Evolutionary conservation across 2,888 invertebrate genomes (phyloP).

Genomic region (Heteropelma amictum): DNA sequence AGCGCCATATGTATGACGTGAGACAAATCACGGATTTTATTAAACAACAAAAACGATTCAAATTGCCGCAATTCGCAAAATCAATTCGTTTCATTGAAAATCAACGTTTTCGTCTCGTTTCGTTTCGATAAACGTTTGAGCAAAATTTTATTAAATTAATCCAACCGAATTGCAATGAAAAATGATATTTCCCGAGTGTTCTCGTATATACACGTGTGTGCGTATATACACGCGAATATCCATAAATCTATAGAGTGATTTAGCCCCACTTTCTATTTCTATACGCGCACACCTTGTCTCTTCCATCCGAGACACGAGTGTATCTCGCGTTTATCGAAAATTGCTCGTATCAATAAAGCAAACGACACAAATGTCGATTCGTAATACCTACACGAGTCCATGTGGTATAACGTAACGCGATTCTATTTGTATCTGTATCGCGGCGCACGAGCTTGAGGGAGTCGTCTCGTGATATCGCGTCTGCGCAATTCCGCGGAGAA

Average conservation of each 20-base stretch:
- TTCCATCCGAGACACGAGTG: slow-evolving; percentile 25
- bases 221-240: too few species aligned
- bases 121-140: too few species aligned
- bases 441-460: slow-evolving; percentile 31
- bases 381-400: neutral
- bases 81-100: too few species aligned
- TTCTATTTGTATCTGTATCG: slow-evolving; percentile 10
- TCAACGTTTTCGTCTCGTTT: too few species aligned
- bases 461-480: slow-evolving; percentile 21
- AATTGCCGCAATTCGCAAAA: too few species aligned
- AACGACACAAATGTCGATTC: slow-evolving; percentile 50
- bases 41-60: too few species aligned
- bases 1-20: slow-evolving; percentile 30
- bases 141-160: too few species aligned
- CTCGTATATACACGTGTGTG: too few species aligned
- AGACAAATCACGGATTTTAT: neutral
- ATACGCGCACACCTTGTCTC: slow-evolving; percentile 10
- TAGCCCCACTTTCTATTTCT: neutral
- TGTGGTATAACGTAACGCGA: neutral
- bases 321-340: slow-evolving; percentile 49
- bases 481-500: slow-evolving; percentile 9
- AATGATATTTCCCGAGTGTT: too few species aligned
- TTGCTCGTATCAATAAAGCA: slow-evolving; percentile 59
- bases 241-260: too few species aligned
- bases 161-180: too few species aligned